Percentiles rank a stretch among this genome's conserved stretches.
These are phyloP conservation scores for Pantala flavescens DNA, from an alignment of 1,140 invertebrate species.

Conservation along the genomic window DNA sequence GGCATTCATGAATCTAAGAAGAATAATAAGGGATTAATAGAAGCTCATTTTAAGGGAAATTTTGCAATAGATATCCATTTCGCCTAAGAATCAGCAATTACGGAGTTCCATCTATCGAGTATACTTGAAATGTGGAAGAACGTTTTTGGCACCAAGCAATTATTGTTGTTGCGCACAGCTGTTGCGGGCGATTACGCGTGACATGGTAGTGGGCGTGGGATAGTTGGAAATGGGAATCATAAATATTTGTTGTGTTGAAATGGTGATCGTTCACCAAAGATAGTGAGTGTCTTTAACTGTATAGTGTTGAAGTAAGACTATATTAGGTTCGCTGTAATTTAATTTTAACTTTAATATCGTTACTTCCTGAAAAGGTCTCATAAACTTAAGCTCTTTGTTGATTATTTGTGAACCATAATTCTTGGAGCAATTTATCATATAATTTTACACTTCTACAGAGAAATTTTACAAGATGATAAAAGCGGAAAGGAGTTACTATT, in stretches of 20 bases:
- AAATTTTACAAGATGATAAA: not conserved
- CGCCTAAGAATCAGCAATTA: too few species aligned
- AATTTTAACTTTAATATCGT: not conserved
- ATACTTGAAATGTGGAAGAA: not conserved
- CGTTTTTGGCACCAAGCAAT: not conserved
- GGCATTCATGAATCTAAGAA: too few species aligned
- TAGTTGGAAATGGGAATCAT: not conserved
- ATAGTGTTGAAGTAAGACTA: not conserved
- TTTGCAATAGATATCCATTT: too few species aligned
- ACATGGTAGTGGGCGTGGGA: not conserved
- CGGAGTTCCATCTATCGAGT: too few species aligned
- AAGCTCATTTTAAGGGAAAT: too few species aligned
- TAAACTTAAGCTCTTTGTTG: too few species aligned
- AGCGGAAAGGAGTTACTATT: not conserved
- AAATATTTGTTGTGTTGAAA: not conserved
- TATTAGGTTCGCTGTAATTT: not conserved
- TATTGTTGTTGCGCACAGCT: slow-evolving; percentile 8
- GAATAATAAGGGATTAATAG: too few species aligned
- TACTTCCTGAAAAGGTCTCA: not conserved
- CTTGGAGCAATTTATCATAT: too few species aligned
- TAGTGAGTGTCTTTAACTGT: not conserved
- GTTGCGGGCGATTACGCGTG: slow-evolving; percentile 2
- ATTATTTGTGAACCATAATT: too few species aligned
- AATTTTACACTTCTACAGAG: not conserved
- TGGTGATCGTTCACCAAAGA: not conserved